Evolutionary conservation across 2,888 invertebrate species (phyloP).

Genomic region (Idaea dimidiata): DNA sequence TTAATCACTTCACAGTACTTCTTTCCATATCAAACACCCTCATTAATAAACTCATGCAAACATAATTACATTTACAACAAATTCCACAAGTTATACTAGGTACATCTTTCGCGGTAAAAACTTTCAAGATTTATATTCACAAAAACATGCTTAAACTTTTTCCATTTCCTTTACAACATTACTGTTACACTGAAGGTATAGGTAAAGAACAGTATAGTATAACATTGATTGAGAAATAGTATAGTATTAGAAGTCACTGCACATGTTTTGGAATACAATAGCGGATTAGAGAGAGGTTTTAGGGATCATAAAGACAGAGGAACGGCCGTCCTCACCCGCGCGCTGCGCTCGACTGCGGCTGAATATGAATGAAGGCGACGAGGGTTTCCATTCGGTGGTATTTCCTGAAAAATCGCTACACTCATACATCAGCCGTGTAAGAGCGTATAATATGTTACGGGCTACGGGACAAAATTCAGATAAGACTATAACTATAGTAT

Average conservation of each 20-base stretch:
- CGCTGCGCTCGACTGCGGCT: constrained; percentile 65
- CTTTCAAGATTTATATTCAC: constrained; percentile 31
- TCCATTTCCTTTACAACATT: constrained; percentile 15
- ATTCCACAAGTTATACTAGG: constrained; percentile 21
- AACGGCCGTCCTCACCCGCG: constrained; percentile 57
- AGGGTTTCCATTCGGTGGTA: constrained; percentile 55
- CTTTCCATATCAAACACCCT: constrained; percentile 17
- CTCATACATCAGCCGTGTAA: constrained; percentile 28
- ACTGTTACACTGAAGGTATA: neutral
- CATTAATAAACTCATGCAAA: constrained; percentile 17
- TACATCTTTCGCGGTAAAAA: constrained; percentile 32
- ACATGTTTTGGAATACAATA: constrained; percentile 7
- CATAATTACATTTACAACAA: no score
- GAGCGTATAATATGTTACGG: no score
- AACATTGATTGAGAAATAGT: no score
- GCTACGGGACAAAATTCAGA: constrained; percentile 7
- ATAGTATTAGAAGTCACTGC: no score
- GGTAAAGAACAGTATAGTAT: constrained; percentile 4
- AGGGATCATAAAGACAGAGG: constrained; percentile 20
- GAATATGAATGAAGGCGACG: constrained; percentile 49
- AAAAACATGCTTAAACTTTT: constrained; percentile 30
- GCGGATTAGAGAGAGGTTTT: constrained; percentile 11
- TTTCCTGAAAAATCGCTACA: constrained; percentile 43
- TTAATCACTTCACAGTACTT: constrained; percentile 24
- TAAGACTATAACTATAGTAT: no score